Evolutionary conservation across 2,888 invertebrate species (phyloP), one percentile per base, ranked within the genome.

Genomic region (Sicus ferrugineus): DNA sequence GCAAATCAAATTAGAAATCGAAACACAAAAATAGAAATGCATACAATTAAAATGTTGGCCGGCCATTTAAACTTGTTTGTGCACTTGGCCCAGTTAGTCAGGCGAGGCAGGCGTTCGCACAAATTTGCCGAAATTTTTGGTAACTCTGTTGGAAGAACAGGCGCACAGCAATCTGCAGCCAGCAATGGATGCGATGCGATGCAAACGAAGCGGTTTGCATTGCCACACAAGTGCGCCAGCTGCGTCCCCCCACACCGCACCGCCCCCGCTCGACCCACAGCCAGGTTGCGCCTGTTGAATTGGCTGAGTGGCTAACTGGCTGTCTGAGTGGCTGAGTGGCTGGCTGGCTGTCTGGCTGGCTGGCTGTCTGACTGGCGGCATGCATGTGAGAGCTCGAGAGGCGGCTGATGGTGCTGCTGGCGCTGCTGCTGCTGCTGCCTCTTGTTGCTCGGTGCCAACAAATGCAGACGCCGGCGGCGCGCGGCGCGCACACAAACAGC

Each of bases 61-160:
- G 23, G 34, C 28, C 46, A 31, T 30, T 48, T 23, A 16, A 7
- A 23, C 19, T 34, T 9, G 9, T 31, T 34, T 26, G 28, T 16
- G n/a, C 28, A 63, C 54, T 46, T 52, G 64, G 52, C 64, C 52
- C 23, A 34, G 52, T 26, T 54, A 14, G 42, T n/a, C 4, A 42
- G 42, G 42, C 42, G 7, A 42, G 6, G 38, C 38, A 52, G 4
- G 23, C n/a, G 21, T 30, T 23, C 54, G 46, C 42, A 48, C 48
- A n/a, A 19, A 66, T 48, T 58, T 67, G 67, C 59, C 67, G 30
- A 65, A 67, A 67, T 67, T 67, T 66, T 67, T 67, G 67, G 67
- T 67, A 67, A 67, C 67, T 67, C 23, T 31, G 48, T 48, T 46
- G 50, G 14, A 59, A 48, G 48, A 67, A 59, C 67, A 67, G 67